Evolutionary conservation across 2,888 invertebrate genomes (phyloP), one percentile per base, ranked within the genome.

Genomic region (Gerris lacustris): DNA sequence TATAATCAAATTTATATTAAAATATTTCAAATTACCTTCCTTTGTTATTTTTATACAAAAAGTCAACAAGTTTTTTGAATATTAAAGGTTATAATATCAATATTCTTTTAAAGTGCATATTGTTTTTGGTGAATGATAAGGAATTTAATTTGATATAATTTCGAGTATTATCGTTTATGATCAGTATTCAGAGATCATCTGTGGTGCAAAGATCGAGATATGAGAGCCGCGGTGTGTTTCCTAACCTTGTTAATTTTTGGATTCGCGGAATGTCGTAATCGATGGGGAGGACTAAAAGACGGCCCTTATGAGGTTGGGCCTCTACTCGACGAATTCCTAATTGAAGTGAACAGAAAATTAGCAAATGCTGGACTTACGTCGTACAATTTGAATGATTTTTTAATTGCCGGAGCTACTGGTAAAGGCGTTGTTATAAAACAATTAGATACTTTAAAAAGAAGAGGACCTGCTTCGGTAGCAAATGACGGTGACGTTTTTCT

Each of bases 371-470:
- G 64, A 9, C 11, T 9, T 9, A 64, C 17, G 9, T 31, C 17
- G 11, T 18, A 18, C 18, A 64, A 6, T n/a, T 31, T 64, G 64
- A 31, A 64, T 9, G 64, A 64, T 64, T 64, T 64, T 18, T 64
- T n/a, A 7, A n/a, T 64, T 9, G 64, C 5, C 7, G 18, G 18
- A n/a, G 64, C 64, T n/a, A 31, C 17, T 9, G 64, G 64, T 64
- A n/a, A 64, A 18, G 18, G 17, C 9, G 64, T 64, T 17, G 31
- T 31, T 64, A 1, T 64, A 18, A 1, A 17, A n/a, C 18, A 31
- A 64, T 31, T 64, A n/a, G 64, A 64, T 17, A 64, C 64, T 64
- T n/a, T 64, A 18, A 31, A n/a, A 64, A 64, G 64, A 64, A 64
- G 7, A 64, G 64, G 64, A 64, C 6, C 11, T n/a, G 64, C 64